phyloP scores from a whole-genome alignment of 1,140 invertebrate genomes.

The Drepana arcuata region DNA sequence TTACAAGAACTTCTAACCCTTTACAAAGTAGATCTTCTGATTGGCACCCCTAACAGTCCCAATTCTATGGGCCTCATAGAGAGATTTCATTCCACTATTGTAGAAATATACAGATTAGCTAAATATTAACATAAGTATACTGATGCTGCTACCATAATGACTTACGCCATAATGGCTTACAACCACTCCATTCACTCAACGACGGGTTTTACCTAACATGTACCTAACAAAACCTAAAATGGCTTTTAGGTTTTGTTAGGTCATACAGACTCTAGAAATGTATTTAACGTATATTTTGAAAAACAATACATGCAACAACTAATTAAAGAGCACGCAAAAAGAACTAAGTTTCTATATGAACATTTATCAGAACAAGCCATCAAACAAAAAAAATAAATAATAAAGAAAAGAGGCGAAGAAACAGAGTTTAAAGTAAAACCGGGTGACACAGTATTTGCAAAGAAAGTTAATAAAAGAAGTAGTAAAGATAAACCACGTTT shows the following conservation, averaged over 20 bases:
- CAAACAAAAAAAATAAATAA: not conserved
- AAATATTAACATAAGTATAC: conserved; percentile 11
- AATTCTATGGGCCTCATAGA: conserved; percentile 13
- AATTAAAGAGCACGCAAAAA: conserved; percentile 12
- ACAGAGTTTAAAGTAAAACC: not conserved
- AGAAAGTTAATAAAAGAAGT: not conserved
- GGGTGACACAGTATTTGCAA: not conserved
- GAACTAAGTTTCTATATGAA: conserved; percentile 8
- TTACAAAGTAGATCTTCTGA: conserved; percentile 10
- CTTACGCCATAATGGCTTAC: conserved; percentile 14
- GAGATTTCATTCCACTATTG: conserved; percentile 16
- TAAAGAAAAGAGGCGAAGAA: conserved; percentile 4
- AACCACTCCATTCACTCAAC: conserved; percentile 10
- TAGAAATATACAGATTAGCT: conserved; percentile 15
- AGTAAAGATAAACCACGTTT: conserved; percentile 1
- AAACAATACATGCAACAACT: conserved; percentile 12
- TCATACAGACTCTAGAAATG: conserved; percentile 3
- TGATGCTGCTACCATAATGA: conserved; percentile 14
- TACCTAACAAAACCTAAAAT: too few species aligned
- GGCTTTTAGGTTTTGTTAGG: conserved; percentile 15
- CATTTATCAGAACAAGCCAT: conserved; percentile 8
- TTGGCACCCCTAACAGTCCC: conserved; percentile 13
- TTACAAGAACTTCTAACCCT: conserved; percentile 5
- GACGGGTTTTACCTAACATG: conserved; percentile 7
- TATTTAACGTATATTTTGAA: conserved; percentile 7